These are phyloP conservation scores for Neotoma lepida DNA, from an alignment of 2,113 vertebrate genomes.

Conservation along the genomic window DNA sequence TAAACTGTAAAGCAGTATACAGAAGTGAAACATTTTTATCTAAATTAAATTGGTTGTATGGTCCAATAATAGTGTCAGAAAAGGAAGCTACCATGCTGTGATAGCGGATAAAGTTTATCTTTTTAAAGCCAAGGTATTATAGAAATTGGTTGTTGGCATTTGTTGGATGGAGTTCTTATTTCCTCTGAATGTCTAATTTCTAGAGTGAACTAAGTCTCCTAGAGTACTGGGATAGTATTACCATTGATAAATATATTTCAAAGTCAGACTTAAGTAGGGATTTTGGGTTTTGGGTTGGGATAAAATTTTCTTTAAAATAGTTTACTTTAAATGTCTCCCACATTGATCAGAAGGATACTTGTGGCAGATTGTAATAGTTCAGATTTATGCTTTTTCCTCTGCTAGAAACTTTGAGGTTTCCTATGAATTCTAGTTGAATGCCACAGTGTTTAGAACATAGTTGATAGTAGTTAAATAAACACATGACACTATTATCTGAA, in stretches of 20 bases:
- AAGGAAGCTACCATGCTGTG: neutral
- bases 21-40: constrained; percentile 3
- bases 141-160: neutral
- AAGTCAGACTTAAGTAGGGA: constrained; percentile 23
- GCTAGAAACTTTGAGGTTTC: neutral
- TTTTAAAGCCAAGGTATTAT: neutral
- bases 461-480: neutral
- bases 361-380: neutral
- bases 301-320: constrained; percentile 44
- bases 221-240: neutral
- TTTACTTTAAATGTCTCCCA: neutral
- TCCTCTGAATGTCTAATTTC: neutral
- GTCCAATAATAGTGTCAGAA: neutral
- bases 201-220: neutral
- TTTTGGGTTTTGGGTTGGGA: neutral
- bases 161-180: neutral
- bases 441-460: neutral
- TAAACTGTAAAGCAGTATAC: constrained; percentile 26
- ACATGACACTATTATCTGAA: constrained; percentile 27
- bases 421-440: neutral
- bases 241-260: neutral
- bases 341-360: neutral
- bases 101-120: neutral
- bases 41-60: neutral
- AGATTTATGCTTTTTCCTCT: constrained; percentile 24